phyloP scores from a whole-genome alignment of 1,140 invertebrate species.

The Acromyrmex echinatior region DNA sequence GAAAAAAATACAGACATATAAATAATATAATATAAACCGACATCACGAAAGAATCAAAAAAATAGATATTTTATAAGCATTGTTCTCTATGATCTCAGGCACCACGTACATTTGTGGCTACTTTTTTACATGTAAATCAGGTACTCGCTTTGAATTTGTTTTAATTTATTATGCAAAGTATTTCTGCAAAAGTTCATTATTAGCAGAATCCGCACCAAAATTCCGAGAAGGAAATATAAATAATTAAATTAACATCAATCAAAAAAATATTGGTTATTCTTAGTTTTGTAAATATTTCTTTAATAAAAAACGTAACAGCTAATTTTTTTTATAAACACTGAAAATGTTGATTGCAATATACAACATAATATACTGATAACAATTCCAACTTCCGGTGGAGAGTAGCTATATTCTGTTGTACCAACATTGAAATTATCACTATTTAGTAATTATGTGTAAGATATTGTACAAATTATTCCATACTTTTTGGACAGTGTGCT shows the following conservation, averaged over 20 bases:
- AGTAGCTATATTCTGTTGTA: conserved; percentile 83
- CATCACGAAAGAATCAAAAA: conserved; percentile 53
- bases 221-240: conserved; percentile 76
- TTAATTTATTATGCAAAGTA: conserved; percentile 72
- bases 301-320: conserved; percentile 83
- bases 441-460: conserved; percentile 76
- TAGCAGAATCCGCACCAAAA: conserved; percentile 64
- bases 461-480: conserved; percentile 84
- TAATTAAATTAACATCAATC: conserved; percentile 80
- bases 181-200: conserved; percentile 42
- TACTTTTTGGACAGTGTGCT: conserved; percentile 84
- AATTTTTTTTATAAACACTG: conserved; percentile 82
- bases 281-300: conserved; percentile 82
- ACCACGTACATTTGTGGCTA: conserved; percentile 76
- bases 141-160: conserved; percentile 81
- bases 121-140: conserved; percentile 83
- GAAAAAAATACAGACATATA: conserved; percentile 43
- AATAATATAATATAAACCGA: conserved; percentile 43
- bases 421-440: conserved; percentile 82
- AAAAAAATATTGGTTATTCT: conserved; percentile 78
- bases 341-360: conserved; percentile 84
- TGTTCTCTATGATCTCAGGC: conserved; percentile 77
- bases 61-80: conserved; percentile 59
- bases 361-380: conserved; percentile 84
- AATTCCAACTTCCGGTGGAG: conserved; percentile 81